Base-by-base conservation (phyloP, 2,113 vertebrate species). In the Scomber scombrus region DNA sequence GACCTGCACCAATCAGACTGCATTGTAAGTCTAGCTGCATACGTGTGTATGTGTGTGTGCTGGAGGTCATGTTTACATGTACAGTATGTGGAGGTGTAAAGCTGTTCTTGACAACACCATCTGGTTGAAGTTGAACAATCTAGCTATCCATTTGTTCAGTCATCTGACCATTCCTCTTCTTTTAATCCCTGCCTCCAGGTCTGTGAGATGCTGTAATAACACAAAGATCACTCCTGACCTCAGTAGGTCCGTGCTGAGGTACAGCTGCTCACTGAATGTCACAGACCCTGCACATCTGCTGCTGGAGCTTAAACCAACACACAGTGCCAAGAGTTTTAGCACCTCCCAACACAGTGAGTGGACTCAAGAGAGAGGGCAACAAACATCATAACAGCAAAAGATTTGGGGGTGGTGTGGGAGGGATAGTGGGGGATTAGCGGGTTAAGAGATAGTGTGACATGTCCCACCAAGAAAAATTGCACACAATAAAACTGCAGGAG, bases 281-380 rank as follows among this genome's bases (percentile, higher is more conserved):
- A 3, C 58, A 11, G 71, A 87, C 19, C 72, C 80, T 4, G 63
- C 76, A 49, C 76, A 68, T 11, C 68, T 89, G 43, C 70, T 73
- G 63, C 78, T 94, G 60, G 50, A 85, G 66, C 90, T 95, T 23
- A 23, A 0, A 10, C 91, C 85, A 2, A 8, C 5, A 21, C 88
- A 11, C 85, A 83, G 7, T 0, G 57, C 56, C 65, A 94, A 88
- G 82, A 68, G 0, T 4, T 91, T 95, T 21, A 0, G 11, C 2
- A 13, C 55, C 21, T 0, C n/a, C 64, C 4, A 73, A 19, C 29
- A 91, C 87, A 91, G 94, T 94, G 56, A 94, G 94, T 91, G 43
- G 16, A 47, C 26, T 49, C 9, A 0, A 31, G 62, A 66, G 16
- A 58, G 45, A 45, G 23, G 29, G 12, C 18, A 3, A n/a, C n/a